Percentiles rank a stretch among this genome's conserved stretches.
Conservation (phyloP, 2,797 vertebrate species). For the Poeciliopsis turneri region DNA sequence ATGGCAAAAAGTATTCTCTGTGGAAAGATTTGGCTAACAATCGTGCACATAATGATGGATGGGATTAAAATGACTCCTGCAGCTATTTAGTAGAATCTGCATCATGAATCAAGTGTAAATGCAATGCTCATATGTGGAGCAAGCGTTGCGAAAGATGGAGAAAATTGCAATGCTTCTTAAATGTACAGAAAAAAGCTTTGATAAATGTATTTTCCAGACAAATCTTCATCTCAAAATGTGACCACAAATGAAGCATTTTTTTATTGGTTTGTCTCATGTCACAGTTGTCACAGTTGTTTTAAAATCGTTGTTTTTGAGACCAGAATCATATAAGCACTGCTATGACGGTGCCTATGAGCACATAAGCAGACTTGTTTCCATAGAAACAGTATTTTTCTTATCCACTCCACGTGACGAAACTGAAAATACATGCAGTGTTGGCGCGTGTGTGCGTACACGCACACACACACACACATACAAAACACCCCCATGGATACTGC, state of each 20-base stretch:
- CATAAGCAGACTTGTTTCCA: slow-evolving; percentile 65
- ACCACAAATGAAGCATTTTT: background rate
- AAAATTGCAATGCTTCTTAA: background rate
- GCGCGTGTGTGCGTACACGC: background rate
- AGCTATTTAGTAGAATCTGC: background rate
- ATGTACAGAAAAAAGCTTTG: background rate
- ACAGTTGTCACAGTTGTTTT: background rate
- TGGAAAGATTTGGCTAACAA: background rate
- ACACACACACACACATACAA: slow-evolving; percentile 6
- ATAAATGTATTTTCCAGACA: background rate
- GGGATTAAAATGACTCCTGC: background rate
- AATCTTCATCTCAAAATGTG: background rate
- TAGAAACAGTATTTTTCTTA: slow-evolving; percentile 71
- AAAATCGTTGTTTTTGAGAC: background rate
- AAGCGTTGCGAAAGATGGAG: background rate
- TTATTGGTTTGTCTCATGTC: background rate
- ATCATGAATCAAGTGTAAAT: background rate
- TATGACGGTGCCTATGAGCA: background rate
- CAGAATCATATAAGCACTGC: background rate
- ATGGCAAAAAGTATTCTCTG: background rate
- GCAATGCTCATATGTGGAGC: background rate
- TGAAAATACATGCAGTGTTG: slow-evolving; percentile 63
- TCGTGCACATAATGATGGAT: background rate
- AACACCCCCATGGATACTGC: slow-evolving; percentile 49
- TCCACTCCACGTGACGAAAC: slow-evolving; percentile 55